Evolutionary conservation across 2,888 invertebrate genomes (phyloP).

Genomic region (Drosophila austrosaltans): DNA sequence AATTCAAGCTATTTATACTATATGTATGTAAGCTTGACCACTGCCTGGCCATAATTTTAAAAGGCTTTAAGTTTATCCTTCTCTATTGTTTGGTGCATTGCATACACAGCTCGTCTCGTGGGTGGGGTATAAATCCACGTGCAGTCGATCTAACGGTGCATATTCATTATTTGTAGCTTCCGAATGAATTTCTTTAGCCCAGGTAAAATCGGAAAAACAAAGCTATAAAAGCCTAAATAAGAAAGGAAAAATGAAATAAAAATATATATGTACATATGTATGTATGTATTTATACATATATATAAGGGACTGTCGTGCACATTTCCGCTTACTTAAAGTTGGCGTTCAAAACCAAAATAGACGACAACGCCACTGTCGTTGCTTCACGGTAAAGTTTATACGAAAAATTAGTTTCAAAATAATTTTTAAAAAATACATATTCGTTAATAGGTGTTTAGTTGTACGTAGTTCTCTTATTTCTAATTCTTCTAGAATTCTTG

Average conservation of each 20-base stretch:
- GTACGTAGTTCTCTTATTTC: no score
- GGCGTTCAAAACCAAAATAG: conserved; percentile 72
- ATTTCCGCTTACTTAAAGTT: conserved; percentile 68
- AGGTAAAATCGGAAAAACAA: conserved; percentile 59
- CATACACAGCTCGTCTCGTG: conserved; percentile 27
- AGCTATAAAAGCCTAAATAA: conserved; percentile 45
- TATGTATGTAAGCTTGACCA: conserved; percentile 54
- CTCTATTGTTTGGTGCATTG: not conserved
- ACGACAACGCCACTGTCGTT: conserved; percentile 50
- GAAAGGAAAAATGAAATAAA: conserved; percentile 36
- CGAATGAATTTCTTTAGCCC: conserved; percentile 56
- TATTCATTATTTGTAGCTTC: conserved; percentile 37
- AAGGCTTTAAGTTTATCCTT: not conserved
- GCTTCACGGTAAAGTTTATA: conserved; percentile 27
- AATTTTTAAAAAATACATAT: no score
- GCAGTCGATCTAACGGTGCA: conserved; percentile 58
- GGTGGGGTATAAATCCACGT: conserved; percentile 46
- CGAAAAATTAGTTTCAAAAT: not conserved
- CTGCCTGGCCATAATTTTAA: not conserved
- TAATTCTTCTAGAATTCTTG: no score
- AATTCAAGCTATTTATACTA: conserved; percentile 64
- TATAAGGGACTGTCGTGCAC: conserved; percentile 48
- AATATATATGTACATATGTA: conserved; percentile 26
- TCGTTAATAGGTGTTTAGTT: no score
- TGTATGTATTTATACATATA: not conserved